Percentiles rank a stretch among this genome's conserved stretches.
Conservation (phyloP, 2,888 invertebrate species). For the Endomychus coccineus region DNA sequence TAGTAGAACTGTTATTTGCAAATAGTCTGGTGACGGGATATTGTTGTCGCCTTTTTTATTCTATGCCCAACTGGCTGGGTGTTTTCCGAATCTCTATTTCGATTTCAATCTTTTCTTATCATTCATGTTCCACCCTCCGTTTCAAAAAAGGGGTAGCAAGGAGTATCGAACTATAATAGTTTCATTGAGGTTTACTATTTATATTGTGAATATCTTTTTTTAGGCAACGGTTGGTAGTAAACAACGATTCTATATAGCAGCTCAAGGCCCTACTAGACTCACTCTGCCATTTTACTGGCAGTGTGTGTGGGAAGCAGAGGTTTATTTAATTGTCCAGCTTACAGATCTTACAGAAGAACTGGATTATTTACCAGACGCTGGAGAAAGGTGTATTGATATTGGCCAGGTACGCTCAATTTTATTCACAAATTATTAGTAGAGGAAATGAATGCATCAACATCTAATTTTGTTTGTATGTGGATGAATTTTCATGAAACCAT, state of each 20-base stretch:
- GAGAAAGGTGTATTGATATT: slow-evolving; percentile 54
- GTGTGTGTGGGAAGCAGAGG: slow-evolving; percentile 84
- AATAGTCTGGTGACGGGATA: background rate
- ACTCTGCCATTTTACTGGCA: slow-evolving; percentile 71
- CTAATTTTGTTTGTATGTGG: too few relatives aligned
- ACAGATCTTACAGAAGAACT: slow-evolving; percentile 52
- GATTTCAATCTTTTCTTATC: too few relatives aligned
- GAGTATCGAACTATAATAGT: too few relatives aligned
- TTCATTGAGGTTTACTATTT: too few relatives aligned
- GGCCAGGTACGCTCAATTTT: slow-evolving; percentile 55
- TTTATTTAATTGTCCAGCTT: slow-evolving; percentile 71
- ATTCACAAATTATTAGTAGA: too few relatives aligned
- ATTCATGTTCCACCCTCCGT: too few relatives aligned
- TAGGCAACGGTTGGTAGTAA: slow-evolving; percentile 77
- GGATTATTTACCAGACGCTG: slow-evolving; percentile 54
- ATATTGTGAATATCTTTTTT: slow-evolving; percentile 14
- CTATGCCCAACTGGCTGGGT: background rate
- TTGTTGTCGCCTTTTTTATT: background rate
- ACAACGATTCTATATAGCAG: slow-evolving; percentile 78
- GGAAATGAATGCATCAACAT: too few relatives aligned
- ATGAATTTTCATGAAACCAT: background rate
- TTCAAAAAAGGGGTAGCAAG: too few relatives aligned
- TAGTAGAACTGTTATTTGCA: too few relatives aligned
- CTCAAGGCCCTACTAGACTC: slow-evolving; percentile 58
- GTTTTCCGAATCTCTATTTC: too few relatives aligned